Conservation (phyloP, 2,888 invertebrate genomes). For the Bibio marci region DNA sequence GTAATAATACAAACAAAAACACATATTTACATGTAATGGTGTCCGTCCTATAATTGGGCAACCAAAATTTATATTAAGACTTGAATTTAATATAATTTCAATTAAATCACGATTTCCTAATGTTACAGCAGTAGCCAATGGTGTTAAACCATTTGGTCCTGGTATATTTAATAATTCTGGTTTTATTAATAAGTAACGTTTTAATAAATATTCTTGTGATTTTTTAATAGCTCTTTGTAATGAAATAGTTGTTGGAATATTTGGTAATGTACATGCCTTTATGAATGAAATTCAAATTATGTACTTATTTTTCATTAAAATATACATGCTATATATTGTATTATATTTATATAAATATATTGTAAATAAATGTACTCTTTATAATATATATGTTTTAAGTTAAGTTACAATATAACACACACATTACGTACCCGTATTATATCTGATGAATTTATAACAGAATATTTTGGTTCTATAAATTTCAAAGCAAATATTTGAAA, state of each 20-base stretch:
- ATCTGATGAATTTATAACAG: conserved; percentile 14
- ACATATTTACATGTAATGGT: conserved; percentile 20
- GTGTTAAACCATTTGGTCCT: conserved; percentile 23
- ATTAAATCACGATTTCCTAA: conserved; percentile 23
- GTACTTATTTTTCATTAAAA: conserved; percentile 2
- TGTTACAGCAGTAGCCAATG: conserved; percentile 25
- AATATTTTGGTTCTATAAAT: conserved; percentile 4
- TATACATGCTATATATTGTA: no score
- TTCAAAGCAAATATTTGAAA: conserved; percentile 21
- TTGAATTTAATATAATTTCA: conserved; percentile 22
- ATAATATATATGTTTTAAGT: no score
- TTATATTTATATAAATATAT: background rate
- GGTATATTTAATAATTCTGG: conserved; percentile 23
- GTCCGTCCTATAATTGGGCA: conserved; percentile 21
- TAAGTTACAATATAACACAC: no score
- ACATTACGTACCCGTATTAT: conserved; percentile 1
- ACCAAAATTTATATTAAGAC: conserved; percentile 22
- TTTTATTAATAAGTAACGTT: conserved; percentile 21
- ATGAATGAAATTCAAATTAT: no score
- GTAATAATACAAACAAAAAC: no score
- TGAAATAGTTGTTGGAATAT: conserved; percentile 20
- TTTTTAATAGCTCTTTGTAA: conserved; percentile 25
- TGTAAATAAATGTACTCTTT: background rate
- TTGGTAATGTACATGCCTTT: conserved; percentile 20
- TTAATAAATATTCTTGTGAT: conserved; percentile 24